These are phyloP conservation scores for Junonia oenone DNA, from an alignment of 2,888 invertebrate genomes.

Conservation along the genomic window DNA sequence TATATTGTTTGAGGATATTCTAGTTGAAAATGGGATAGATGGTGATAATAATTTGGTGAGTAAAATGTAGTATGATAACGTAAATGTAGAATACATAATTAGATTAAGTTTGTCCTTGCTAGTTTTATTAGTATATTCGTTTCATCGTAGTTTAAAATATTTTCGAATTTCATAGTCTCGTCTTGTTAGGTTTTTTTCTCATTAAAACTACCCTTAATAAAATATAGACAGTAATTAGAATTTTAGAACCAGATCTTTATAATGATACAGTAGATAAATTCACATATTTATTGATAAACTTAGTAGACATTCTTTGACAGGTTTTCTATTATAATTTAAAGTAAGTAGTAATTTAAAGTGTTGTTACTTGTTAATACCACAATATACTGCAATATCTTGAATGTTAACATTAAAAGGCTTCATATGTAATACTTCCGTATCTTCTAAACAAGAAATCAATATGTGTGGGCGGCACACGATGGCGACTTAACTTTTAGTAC, in stretches of 20 bases:
- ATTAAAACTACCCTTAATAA: too few species aligned
- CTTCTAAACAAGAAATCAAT: constrained; percentile 3
- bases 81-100: constrained; percentile 2
- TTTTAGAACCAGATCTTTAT: too few species aligned
- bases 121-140: neutral
- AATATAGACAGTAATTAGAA: too few species aligned
- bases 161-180: neutral
- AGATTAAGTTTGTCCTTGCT: neutral
- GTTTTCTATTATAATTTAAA: too few species aligned
- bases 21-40: constrained; percentile 65
- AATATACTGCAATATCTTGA: neutral
- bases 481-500: neutral
- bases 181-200: neutral
- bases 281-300: neutral
- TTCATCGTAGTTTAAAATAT: neutral
- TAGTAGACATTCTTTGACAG: too few species aligned
- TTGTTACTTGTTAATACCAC: neutral
- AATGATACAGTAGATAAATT: too few species aligned
- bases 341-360: too few species aligned
- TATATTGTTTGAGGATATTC: constrained; percentile 66
- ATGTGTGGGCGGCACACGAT: constrained; percentile 3
- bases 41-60: constrained; percentile 55
- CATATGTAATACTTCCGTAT: neutral
- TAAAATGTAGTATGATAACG: constrained; percentile 10
- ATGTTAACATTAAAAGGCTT: neutral